Evolutionary conservation across 2,797 vertebrate species (phyloP).

Genomic region (Spea hammondii): DNA sequence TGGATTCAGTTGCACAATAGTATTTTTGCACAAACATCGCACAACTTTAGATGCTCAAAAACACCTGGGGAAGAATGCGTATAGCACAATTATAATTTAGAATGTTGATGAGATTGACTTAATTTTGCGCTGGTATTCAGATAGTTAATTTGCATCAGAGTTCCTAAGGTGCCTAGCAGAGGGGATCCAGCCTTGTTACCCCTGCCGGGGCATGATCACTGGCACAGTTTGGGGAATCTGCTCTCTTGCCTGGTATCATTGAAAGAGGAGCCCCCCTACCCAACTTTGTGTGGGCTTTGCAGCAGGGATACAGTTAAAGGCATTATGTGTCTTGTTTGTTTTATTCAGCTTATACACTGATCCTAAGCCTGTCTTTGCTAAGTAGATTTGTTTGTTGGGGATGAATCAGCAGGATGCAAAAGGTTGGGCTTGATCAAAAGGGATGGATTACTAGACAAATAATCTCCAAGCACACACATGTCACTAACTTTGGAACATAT

Average conservation of each 20-base stretch:
- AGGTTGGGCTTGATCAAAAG: constrained; percentile 44
- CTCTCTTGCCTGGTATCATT: too few species aligned
- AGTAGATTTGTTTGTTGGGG: constrained; percentile 49
- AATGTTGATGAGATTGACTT: too few species aligned
- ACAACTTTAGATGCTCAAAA: too few species aligned
- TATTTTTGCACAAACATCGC: too few species aligned
- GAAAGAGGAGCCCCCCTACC: too few species aligned
- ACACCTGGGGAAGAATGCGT: too few species aligned
- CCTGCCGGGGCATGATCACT: constrained; percentile 12
- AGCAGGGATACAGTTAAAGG: neutral
- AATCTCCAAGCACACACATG: constrained; percentile 42
- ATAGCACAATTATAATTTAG: too few species aligned
- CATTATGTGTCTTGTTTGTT: constrained; percentile 35
- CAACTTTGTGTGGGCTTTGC: too few species aligned
- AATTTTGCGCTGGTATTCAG: too few species aligned
- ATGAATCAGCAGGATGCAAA: constrained; percentile 44
- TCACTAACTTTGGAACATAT: constrained; percentile 40
- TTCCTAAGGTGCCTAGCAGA: constrained; percentile 10
- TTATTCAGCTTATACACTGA: constrained; percentile 28
- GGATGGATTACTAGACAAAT: constrained; percentile 47
- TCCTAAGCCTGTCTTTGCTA: constrained; percentile 25
- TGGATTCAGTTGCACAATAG: too few species aligned
- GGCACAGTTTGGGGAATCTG: neutral
- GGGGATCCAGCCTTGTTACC: constrained; percentile 4
- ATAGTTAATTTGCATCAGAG: too few species aligned